phyloP scores from a whole-genome alignment of 2,113 vertebrate genomes.

The Nycticorax nycticorax region DNA sequence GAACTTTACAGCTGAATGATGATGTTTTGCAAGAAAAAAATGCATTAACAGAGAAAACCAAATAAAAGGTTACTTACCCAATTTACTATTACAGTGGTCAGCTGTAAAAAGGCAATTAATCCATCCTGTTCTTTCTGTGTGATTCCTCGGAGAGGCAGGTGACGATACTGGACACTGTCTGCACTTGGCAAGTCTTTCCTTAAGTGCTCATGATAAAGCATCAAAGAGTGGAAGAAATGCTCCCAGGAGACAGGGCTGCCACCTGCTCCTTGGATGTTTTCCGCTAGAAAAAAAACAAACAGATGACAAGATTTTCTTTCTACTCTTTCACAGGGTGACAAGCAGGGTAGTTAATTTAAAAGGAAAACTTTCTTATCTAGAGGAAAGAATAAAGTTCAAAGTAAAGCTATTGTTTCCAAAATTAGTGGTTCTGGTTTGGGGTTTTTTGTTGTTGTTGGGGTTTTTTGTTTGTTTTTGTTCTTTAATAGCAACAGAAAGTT shows the following conservation, averaged over 20 bases:
- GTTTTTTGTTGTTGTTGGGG: background rate
- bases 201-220: slow-evolving; percentile 96
- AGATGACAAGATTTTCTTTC: background rate
- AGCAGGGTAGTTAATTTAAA: background rate
- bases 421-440: background rate
- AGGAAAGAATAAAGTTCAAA: background rate
- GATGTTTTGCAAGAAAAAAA: background rate
- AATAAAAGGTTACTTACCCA: slow-evolving; percentile 79
- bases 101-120: slow-evolving; percentile 89
- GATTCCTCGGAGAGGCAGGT: slow-evolving; percentile 90
- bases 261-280: slow-evolving; percentile 91
- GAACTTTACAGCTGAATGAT: background rate
- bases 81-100: slow-evolving; percentile 89
- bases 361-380: background rate
- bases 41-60: background rate
- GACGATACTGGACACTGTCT: slow-evolving; percentile 90
- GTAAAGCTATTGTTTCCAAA: background rate
- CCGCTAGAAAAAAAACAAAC: slow-evolving; percentile 74
- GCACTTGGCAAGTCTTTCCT: slow-evolving; percentile 90
- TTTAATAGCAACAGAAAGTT: background rate
- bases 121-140: slow-evolving; percentile 96
- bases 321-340: background rate
- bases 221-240: slow-evolving; percentile 96
- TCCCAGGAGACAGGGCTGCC: slow-evolving; percentile 97
- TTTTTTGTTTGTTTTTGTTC: background rate